A percentile compares a stretch with the other conserved stretches of the same genome.
Conservation (phyloP, 2,888 invertebrate genomes). For the Fissipunctia ypsillon region DNA sequence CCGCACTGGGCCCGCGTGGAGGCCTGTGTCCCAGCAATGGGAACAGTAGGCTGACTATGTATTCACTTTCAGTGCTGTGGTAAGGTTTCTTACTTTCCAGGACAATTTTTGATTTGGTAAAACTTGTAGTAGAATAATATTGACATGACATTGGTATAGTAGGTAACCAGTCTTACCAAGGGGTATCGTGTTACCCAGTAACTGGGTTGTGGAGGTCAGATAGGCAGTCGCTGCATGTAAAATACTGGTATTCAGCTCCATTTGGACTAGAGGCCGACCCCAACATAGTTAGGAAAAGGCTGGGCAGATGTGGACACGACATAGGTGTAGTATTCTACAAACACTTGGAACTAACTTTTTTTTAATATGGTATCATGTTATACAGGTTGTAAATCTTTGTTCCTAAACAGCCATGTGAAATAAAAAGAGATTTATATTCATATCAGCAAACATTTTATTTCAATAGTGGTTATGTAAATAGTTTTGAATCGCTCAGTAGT, state of each 20-base stretch:
- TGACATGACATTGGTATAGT: not conserved
- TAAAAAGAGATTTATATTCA: slow-evolving; percentile 5
- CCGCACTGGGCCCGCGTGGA: no score
- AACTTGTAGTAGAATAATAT: not conserved
- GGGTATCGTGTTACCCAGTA: no score
- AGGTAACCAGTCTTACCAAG: not conserved
- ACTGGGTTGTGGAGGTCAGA: no score
- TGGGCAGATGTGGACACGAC: not conserved
- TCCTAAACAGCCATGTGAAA: not conserved
- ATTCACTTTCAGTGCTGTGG: not conserved
- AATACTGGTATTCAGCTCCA: no score
- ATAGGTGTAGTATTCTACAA: not conserved
- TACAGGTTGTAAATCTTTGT: not conserved
- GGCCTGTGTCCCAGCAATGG: no score
- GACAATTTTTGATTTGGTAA: not conserved
- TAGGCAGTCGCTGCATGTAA: no score
- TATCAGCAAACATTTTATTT: slow-evolving; percentile 12
- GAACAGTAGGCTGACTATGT: no score
- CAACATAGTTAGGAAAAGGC: no score
- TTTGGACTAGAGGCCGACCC: no score
- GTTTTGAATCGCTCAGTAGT: slow-evolving; percentile 31
- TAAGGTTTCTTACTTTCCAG: not conserved
- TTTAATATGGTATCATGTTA: not conserved
- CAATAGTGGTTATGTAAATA: slow-evolving; percentile 21
- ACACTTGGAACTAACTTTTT: not conserved